Evolutionary conservation across 1,140 invertebrate species (phyloP).

Genomic region (Leptinotarsa defecta): DNA sequence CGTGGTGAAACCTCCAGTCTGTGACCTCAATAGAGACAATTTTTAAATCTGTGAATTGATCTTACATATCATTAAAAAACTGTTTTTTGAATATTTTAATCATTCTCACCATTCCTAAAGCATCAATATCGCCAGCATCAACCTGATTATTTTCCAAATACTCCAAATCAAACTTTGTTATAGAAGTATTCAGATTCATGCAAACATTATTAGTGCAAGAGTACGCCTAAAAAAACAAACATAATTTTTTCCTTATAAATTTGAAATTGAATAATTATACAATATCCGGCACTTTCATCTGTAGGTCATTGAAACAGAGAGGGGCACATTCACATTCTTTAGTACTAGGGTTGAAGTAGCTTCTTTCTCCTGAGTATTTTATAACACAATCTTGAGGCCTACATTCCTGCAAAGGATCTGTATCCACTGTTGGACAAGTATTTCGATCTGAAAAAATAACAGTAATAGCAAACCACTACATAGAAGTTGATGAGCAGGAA

Average conservation of each 20-base stretch:
- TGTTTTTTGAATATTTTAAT: no score
- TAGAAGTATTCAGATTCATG: conserved; percentile 28
- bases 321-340: conserved; percentile 33
- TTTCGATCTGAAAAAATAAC: conserved; percentile 7
- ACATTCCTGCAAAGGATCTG: conserved; percentile 33
- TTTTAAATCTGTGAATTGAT: no score
- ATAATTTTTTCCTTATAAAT: background rate
- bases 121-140: background rate
- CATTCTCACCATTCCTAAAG: background rate
- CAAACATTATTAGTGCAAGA: conserved; percentile 37
- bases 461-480: no score
- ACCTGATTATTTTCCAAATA: conserved; percentile 25
- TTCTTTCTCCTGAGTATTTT: conserved; percentile 37
- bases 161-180: conserved; percentile 30
- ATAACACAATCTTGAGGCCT: conserved; percentile 40
- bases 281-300: conserved; percentile 10
- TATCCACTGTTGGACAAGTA: conserved; percentile 33
- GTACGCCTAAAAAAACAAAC: conserved; percentile 20
- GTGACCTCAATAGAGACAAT: no score
- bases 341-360: conserved; percentile 34
- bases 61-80: no score
- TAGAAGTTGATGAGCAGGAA: no score
- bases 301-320: conserved; percentile 27
- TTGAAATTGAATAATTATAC: background rate
- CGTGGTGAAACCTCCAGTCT: no score